Evolutionary conservation across 1,140 invertebrate genomes (phyloP).

Genomic region (Argopecten irradians): DNA sequence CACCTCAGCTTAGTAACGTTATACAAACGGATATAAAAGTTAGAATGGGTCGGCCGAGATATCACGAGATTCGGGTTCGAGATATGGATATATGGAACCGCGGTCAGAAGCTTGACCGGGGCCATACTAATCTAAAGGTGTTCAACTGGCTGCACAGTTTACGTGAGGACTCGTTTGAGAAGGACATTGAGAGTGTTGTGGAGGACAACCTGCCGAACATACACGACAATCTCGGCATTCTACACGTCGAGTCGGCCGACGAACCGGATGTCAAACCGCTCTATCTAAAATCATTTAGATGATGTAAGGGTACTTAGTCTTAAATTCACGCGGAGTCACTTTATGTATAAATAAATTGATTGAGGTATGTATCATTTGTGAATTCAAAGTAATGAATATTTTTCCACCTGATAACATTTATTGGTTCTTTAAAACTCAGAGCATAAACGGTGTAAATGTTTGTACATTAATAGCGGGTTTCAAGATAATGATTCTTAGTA

Average conservation of each 20-base stretch:
- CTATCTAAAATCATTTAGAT: constrained; percentile 41
- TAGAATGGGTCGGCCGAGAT: constrained; percentile 68
- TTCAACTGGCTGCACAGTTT: constrained; percentile 71
- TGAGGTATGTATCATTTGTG: too few relatives aligned
- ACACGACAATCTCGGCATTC: constrained; percentile 45
- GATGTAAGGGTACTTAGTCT: background rate
- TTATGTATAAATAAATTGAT: background rate
- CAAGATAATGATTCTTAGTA: too few relatives aligned
- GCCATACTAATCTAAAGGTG: constrained; percentile 69
- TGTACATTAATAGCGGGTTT: too few relatives aligned
- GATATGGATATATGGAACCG: constrained; percentile 65
- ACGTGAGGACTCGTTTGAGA: constrained; percentile 57
- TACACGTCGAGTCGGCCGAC: constrained; percentile 63
- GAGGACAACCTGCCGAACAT: constrained; percentile 43
- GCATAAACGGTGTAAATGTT: too few relatives aligned
- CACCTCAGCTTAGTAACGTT: constrained; percentile 66
- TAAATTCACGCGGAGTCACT: too few relatives aligned
- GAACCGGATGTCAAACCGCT: constrained; percentile 66
- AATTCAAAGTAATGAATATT: too few relatives aligned
- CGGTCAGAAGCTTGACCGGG: constrained; percentile 57
- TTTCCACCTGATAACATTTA: too few relatives aligned
- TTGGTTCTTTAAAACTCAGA: too few relatives aligned
- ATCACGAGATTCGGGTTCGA: constrained; percentile 63
- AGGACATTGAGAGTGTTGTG: constrained; percentile 46
- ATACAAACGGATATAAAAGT: constrained; percentile 66